Percentiles rank a stretch among this genome's conserved stretches.
These are phyloP conservation scores for Gortyna flavago DNA, from an alignment of 2,888 invertebrate species.

Conservation along the genomic window DNA sequence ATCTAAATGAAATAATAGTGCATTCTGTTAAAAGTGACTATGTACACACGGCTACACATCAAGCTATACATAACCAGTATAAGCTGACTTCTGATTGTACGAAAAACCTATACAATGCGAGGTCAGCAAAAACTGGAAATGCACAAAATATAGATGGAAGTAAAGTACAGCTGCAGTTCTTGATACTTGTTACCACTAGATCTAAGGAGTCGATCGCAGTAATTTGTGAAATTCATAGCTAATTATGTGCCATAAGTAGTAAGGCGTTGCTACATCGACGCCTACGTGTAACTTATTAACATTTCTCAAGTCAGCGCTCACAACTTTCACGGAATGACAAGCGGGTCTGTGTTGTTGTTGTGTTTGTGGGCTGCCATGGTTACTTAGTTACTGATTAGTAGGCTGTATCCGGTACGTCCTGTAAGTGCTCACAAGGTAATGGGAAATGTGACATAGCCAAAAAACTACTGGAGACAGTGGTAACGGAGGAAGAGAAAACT, in stretches of 20 bases:
- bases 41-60: no score
- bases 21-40: not conserved
- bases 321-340: constrained; percentile 57
- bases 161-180: constrained; percentile 8
- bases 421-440: constrained; percentile 33
- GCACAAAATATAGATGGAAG: no score
- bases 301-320: constrained; percentile 49
- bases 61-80: no score
- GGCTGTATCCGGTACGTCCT: constrained; percentile 6
- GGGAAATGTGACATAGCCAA: not conserved
- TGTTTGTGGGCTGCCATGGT: constrained; percentile 16
- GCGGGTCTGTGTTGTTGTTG: constrained; percentile 30
- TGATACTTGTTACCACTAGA: not conserved
- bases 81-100: no score
- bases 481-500: not conserved
- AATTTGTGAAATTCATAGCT: constrained; percentile 50
- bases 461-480: not conserved
- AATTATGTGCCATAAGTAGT: constrained; percentile 46
- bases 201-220: constrained; percentile 6
- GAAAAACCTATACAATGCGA: no score
- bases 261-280: constrained; percentile 41
- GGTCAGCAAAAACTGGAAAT: no score
- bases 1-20: not conserved
- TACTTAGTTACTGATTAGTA: constrained; percentile 14
- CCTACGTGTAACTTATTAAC: constrained; percentile 50